Percentiles rank a stretch among this genome's conserved stretches.
phyloP scores from a whole-genome alignment of 2,113 vertebrate genomes.

The Hepsetus odoe region DNA sequence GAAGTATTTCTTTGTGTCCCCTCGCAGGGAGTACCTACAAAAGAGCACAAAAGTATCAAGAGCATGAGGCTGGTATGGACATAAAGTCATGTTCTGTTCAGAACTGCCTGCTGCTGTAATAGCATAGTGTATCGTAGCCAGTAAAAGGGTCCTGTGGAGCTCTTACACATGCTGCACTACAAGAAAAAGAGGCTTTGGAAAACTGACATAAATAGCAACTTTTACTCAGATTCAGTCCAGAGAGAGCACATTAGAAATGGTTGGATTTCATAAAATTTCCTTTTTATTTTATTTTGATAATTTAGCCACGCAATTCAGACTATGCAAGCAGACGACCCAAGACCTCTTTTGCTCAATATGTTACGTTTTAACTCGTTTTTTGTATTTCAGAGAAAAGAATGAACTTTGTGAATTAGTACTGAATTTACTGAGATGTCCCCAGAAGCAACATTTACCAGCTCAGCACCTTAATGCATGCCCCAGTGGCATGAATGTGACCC shows the following conservation, averaged over 20 bases:
- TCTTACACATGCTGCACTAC: neutral
- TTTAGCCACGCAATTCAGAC: neutral
- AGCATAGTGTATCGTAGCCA: neutral
- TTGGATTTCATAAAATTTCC: neutral
- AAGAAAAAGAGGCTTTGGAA: neutral
- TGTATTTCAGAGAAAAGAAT: too few species aligned
- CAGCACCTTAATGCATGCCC: too few species aligned
- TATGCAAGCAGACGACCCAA: neutral
- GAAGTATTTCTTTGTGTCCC: conserved; percentile 80
- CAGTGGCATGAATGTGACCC: too few species aligned
- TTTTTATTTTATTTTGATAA: neutral
- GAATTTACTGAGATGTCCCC: too few species aligned
- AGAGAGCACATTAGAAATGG: neutral
- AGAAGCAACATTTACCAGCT: too few species aligned
- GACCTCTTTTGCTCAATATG: neutral
- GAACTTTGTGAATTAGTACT: too few species aligned
- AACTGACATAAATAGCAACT: neutral
- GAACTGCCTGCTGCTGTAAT: neutral
- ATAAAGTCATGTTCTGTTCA: conserved; percentile 12
- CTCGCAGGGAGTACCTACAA: conserved; percentile 78
- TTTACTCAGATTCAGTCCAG: neutral
- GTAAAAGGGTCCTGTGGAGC: neutral
- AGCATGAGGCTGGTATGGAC: neutral
- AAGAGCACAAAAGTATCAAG: conserved; percentile 9
- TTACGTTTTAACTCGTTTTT: too few species aligned